A percentile compares a stretch with the other conserved stretches of the same genome.
Conservation (phyloP, 2,113 vertebrate genomes). For the Holacanthus passer region DNA sequence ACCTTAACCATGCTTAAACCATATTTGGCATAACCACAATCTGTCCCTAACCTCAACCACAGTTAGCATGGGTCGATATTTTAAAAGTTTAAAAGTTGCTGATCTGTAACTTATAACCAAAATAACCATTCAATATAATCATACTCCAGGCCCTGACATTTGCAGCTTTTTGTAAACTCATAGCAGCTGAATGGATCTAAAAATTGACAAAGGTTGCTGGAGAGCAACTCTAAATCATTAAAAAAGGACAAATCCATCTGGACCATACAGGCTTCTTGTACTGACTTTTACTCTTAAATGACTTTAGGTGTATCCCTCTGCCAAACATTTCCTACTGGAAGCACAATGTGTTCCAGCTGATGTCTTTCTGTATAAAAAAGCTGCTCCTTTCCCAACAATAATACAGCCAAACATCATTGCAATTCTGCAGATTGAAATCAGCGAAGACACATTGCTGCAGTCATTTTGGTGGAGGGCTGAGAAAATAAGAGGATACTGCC, state of each 20-base stretch:
- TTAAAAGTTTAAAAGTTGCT: too few species aligned
- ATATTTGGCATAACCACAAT: background rate
- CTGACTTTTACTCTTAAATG: background rate
- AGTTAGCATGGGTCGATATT: too few species aligned
- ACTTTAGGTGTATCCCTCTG: background rate
- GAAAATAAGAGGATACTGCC: slow-evolving; percentile 64
- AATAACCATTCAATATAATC: background rate
- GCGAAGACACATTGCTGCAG: slow-evolving; percentile 23
- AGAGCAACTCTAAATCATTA: background rate
- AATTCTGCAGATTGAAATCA: slow-evolving; percentile 53
- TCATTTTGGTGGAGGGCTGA: slow-evolving; percentile 27
- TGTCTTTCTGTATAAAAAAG: background rate
- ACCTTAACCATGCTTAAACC: too few species aligned
- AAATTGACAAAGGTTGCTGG: background rate
- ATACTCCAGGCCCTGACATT: background rate
- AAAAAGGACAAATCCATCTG: background rate
- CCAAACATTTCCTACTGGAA: background rate
- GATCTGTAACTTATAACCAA: background rate
- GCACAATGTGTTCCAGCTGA: background rate
- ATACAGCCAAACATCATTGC: slow-evolving; percentile 23
- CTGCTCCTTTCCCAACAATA: slow-evolving; percentile 18
- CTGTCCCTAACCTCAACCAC: too few species aligned
- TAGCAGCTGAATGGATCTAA: background rate
- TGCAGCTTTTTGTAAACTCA: background rate
- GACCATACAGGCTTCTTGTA: background rate